phyloP scores from a whole-genome alignment of 2,113 vertebrate genomes.

The Gobius niger region DNA sequence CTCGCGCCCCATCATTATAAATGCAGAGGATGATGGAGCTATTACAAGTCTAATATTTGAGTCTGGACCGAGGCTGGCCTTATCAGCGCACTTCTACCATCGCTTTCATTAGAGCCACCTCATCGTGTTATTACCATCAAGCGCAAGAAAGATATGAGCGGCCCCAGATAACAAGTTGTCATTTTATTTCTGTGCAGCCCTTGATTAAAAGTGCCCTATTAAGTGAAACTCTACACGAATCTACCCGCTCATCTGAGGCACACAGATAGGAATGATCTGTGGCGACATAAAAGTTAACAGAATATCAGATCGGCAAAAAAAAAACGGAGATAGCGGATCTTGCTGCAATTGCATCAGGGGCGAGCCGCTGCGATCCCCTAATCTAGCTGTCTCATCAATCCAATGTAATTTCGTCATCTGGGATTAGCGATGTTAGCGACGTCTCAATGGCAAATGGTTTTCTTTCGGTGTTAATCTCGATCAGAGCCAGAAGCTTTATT shows the following conservation, averaged over 20 bases:
- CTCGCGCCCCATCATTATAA: constrained; percentile 43
- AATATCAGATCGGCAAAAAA: constrained; percentile 5
- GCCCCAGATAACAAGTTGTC: constrained; percentile 56
- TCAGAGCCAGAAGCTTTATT: background rate
- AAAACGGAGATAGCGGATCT: background rate
- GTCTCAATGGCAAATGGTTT: background rate
- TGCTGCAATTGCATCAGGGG: background rate
- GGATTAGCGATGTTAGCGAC: background rate
- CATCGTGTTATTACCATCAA: constrained; percentile 58
- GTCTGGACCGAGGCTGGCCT: constrained; percentile 44
- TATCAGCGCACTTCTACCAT: constrained; percentile 45
- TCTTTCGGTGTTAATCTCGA: background rate
- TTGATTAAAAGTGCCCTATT: constrained; percentile 62
- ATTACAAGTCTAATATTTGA: constrained; percentile 63
- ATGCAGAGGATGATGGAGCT: constrained; percentile 68
- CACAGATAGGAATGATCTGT: constrained; percentile 29
- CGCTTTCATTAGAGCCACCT: constrained; percentile 62
- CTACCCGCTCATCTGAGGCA: constrained; percentile 30
- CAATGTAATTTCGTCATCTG: constrained; percentile 1
- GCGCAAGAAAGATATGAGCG: constrained; percentile 48
- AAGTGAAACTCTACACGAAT: constrained; percentile 39
- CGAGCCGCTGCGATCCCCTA: background rate
- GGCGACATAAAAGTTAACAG: constrained; percentile 24
- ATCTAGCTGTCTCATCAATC: constrained; percentile 7
- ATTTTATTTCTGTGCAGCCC: constrained; percentile 46